Percentiles rank a stretch among this genome's conserved stretches.
Evolutionary conservation across 2,797 vertebrate genomes (phyloP).

Genomic region (Sylvilagus floridanus): DNA sequence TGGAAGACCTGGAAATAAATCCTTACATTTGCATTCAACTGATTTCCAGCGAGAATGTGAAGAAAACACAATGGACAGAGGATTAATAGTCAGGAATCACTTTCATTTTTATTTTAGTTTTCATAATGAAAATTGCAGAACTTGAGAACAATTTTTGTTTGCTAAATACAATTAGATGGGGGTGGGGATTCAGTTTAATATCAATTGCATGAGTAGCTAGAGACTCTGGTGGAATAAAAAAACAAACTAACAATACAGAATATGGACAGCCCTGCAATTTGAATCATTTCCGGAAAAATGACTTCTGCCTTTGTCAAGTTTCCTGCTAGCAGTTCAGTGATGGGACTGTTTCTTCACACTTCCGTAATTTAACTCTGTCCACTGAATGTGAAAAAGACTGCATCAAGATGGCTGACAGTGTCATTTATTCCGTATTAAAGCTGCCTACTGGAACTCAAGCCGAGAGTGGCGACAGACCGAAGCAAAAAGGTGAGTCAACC

Average conservation of each 20-base stretch:
- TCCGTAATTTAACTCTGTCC: background rate
- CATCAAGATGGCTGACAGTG: background rate
- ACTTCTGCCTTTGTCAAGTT: slow-evolving; percentile 66
- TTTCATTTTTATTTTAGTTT: slow-evolving; percentile 20
- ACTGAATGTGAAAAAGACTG: background rate
- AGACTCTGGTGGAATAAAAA: background rate
- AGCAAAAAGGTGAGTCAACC: slow-evolving; percentile 62
- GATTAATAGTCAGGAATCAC: background rate
- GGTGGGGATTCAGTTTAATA: background rate
- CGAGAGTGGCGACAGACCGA: background rate
- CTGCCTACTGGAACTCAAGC: background rate
- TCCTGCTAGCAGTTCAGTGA: slow-evolving; percentile 67
- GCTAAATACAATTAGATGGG: background rate
- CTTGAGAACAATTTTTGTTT: background rate
- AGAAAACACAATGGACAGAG: no score
- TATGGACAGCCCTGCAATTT: slow-evolving; percentile 32
- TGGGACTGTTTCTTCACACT: slow-evolving; percentile 10
- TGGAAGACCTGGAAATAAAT: no score
- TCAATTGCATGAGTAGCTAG: background rate
- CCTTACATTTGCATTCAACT: no score
- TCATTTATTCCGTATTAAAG: background rate
- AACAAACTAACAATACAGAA: background rate
- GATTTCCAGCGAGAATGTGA: no score
- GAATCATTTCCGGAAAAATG: slow-evolving; percentile 75
- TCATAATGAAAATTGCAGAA: background rate